phyloP scores from a whole-genome alignment of 1,140 invertebrate genomes.

The Listronotus oregonensis region DNA sequence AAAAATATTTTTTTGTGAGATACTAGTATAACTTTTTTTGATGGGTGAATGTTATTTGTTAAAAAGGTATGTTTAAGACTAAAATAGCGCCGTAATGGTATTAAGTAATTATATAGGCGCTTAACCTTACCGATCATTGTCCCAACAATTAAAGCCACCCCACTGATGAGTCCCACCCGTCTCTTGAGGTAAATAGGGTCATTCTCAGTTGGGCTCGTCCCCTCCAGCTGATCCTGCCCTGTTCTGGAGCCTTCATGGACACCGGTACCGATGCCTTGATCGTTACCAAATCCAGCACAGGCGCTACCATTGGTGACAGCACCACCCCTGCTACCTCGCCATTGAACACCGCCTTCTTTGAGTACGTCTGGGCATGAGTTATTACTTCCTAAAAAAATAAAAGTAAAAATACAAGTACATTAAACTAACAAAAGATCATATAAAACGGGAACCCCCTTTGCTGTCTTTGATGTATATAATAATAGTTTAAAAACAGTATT shows the following conservation, averaged over 20 bases:
- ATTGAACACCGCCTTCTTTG: slow-evolving; percentile 54
- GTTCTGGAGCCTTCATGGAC: slow-evolving; percentile 55
- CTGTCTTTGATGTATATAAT: no score
- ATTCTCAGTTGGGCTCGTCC: slow-evolving; percentile 87
- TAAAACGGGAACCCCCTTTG: no score
- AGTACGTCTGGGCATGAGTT: slow-evolving; percentile 47
- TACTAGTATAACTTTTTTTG: no score
- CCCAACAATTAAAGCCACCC: slow-evolving; percentile 95
- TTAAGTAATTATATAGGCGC: neutral
- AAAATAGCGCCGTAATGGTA: neutral
- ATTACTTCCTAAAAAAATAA: slow-evolving; percentile 53
- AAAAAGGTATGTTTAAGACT: no score
- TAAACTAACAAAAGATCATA: no score
- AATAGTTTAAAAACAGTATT: no score
- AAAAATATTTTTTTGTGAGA: no score
- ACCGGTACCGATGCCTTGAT: slow-evolving; percentile 53
- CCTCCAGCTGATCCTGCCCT: slow-evolving; percentile 73
- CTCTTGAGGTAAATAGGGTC: slow-evolving; percentile 96
- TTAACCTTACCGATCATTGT: slow-evolving; percentile 83
- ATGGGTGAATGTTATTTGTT: no score
- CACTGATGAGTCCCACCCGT: slow-evolving; percentile 97
- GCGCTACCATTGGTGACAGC: slow-evolving; percentile 45
- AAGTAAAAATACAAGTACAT: no score
- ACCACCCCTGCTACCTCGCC: slow-evolving; percentile 49
- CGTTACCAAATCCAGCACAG: slow-evolving; percentile 46